Evolutionary conservation across 2,888 invertebrate species (phyloP).

Genomic region (Thymelicus sylvestris): DNA sequence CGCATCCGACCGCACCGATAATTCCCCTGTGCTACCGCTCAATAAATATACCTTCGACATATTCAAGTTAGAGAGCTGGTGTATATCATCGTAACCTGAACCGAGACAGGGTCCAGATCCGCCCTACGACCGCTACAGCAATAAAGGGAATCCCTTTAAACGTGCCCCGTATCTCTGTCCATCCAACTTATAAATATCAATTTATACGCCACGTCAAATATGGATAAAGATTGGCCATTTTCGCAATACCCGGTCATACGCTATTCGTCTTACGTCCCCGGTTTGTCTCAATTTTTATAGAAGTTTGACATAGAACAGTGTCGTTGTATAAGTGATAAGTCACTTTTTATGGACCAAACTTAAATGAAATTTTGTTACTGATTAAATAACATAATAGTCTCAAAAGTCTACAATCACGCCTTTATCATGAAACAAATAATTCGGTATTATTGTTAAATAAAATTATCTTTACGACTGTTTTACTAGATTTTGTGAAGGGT

Average conservation of each 20-base stretch:
- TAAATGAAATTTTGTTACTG: too few species aligned
- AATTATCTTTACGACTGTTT: too few species aligned
- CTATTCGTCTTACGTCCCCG: slow-evolving; percentile 63
- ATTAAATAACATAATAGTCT: too few species aligned
- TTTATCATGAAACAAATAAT: neutral
- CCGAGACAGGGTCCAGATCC: slow-evolving; percentile 75
- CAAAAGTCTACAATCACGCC: too few species aligned
- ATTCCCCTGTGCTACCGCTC: slow-evolving; percentile 68
- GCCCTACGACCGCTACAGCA: slow-evolving; percentile 72
- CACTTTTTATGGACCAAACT: neutral
- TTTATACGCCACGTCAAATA: slow-evolving; percentile 81
- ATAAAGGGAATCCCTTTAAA: slow-evolving; percentile 84
- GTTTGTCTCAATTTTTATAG: slow-evolving; percentile 67
- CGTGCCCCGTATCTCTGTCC: slow-evolving; percentile 72
- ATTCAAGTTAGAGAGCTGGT: slow-evolving; percentile 74
- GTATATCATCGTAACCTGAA: slow-evolving; percentile 81
- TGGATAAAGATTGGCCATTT: slow-evolving; percentile 74
- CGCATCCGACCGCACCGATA: slow-evolving; percentile 77
- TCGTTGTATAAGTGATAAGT: neutral
- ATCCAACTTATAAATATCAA: slow-evolving; percentile 83
- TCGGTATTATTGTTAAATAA: too few species aligned
- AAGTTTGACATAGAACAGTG: slow-evolving; percentile 49
- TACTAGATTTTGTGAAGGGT: too few species aligned
- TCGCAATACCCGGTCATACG: slow-evolving; percentile 70
- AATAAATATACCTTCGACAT: slow-evolving; percentile 83